Evolutionary conservation across 2,797 vertebrate genomes (phyloP).

Genomic region (Choloepus didactylus): DNA sequence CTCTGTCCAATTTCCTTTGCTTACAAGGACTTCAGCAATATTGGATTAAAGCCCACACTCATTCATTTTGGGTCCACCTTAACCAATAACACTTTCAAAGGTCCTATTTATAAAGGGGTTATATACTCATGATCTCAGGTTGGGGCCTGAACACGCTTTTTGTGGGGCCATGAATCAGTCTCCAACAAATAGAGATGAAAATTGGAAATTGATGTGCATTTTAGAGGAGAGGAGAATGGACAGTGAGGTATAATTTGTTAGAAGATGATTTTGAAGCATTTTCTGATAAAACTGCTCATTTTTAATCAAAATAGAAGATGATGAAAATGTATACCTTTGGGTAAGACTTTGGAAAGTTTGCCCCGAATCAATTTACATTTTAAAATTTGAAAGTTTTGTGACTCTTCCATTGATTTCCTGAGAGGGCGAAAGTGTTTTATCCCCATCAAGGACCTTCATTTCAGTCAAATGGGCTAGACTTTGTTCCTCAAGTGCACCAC

Average conservation of each 20-base stretch:
- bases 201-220: background rate
- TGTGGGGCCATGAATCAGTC: too few relatives aligned
- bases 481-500: background rate
- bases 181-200: background rate
- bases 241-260: background rate
- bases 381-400: background rate
- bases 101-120: too few relatives aligned
- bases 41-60: too few relatives aligned
- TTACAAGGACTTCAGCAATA: too few relatives aligned
- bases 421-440: background rate
- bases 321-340: background rate
- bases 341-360: background rate
- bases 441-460: background rate
- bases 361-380: background rate
- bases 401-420: background rate
- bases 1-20: too few relatives aligned
- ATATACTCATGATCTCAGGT: too few relatives aligned
- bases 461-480: background rate
- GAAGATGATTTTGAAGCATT: background rate
- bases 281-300: background rate
- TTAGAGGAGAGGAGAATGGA: background rate
- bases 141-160: too few relatives aligned
- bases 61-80: too few relatives aligned
- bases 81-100: too few relatives aligned
- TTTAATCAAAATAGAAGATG: background rate